A percentile compares a stretch with the other conserved stretches of the same genome.
These are phyloP conservation scores for Neuroscelio doddi DNA, from an alignment of 2,888 invertebrate species.

Conservation along the genomic window DNA sequence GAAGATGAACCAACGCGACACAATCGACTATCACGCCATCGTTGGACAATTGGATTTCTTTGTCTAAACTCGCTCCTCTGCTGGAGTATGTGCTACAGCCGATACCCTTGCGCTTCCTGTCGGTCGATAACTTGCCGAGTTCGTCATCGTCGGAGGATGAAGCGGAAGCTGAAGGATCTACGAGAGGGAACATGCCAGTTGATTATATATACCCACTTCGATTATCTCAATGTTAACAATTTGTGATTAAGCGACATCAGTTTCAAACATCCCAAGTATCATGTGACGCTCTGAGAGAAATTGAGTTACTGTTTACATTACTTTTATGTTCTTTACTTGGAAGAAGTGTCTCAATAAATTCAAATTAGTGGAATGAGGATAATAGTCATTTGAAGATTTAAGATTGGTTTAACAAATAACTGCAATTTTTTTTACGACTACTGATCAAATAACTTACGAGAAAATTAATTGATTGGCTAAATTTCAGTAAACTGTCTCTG, in stretches of 20 bases:
- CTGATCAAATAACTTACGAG: too few relatives aligned
- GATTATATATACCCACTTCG: not conserved
- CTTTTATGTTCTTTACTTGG: too few relatives aligned
- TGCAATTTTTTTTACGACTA: too few relatives aligned
- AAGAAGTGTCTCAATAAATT: too few relatives aligned
- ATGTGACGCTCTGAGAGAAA: not conserved
- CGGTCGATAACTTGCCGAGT: constrained; percentile 48
- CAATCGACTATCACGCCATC: constrained; percentile 55
- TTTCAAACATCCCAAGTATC: not conserved
- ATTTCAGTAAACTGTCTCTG: too few relatives aligned
- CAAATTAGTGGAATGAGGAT: too few relatives aligned
- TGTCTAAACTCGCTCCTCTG: constrained; percentile 45
- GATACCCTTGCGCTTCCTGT: constrained; percentile 55
- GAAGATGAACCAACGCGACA: constrained; percentile 62
- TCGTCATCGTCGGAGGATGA: constrained; percentile 67
- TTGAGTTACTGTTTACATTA: constrained; percentile 6
- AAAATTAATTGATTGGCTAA: too few relatives aligned
- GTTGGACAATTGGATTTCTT: constrained; percentile 34
- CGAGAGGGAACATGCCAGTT: constrained; percentile 16
- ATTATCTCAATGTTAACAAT: constrained; percentile 1
- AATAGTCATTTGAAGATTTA: too few relatives aligned
- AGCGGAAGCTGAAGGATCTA: constrained; percentile 66
- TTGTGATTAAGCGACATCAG: not conserved
- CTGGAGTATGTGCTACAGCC: constrained; percentile 47
- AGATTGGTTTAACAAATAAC: too few relatives aligned